Evolutionary conservation across 2,797 vertebrate species (phyloP), one percentile per base, ranked within the genome.

Genomic region (Thalassophryne amazonica): DNA sequence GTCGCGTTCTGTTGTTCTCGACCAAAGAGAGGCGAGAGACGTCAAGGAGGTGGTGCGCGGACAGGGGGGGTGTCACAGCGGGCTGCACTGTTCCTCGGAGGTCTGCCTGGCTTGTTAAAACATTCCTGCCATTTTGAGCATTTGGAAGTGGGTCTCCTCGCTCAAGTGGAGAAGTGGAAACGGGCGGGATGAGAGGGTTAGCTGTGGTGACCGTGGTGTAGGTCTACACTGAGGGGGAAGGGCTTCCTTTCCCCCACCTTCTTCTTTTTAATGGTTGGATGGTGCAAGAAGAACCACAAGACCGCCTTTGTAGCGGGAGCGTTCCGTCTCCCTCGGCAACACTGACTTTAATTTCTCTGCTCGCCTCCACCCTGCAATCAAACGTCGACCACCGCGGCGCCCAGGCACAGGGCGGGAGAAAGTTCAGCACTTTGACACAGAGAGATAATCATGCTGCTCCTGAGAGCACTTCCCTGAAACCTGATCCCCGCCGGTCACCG

Each of bases 91-190:
- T 59, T 78, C 78, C 81, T 83, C 40, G 46, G 48, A 71, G 78
- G 70, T 77, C 73, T 42, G 78, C 63, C 66, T 25, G 51, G 49
- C 67, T 83, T 86, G 83, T 86, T 86, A 80, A n/a, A 85, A 86
- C 69, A 84, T 87, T 91, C 78, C 88, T 87, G 86, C 86, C 87
- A 88, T 91, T 90, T 88, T 90, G 86, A 86, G 85, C 66, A 66
- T 83, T 88, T 86, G 74, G 71, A 85, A 85, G 77, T 78, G 69
- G 79, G 81, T 86, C 73, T 84, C 73, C 77, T 65, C 48, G 42
- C 71, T 85, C 73, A 76, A 83, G 76, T 86, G 82, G 82, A 73
- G 76, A 75, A 71, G 66, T 58, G 83, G 70, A 68, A 72, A 73
- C 45, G 65, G 71, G 68, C 54, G 70, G 78, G 75, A 53, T 15